Evolutionary conservation across 2,888 invertebrate genomes (phyloP).

Genomic region (Eueremaeus valkanovi): DNA sequence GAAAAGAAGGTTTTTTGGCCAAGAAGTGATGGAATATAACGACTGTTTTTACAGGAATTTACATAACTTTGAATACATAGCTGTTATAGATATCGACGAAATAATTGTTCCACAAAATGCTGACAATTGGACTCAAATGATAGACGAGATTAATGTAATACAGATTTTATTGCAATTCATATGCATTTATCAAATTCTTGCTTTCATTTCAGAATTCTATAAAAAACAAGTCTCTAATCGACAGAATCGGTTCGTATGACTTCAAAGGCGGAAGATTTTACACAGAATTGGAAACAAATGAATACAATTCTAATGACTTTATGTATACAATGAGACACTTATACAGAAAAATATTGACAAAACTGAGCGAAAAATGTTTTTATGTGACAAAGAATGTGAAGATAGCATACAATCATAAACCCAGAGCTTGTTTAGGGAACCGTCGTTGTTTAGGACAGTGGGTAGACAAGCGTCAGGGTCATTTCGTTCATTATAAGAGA

Average conservation of each 20-base stretch:
- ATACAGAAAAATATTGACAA: not conserved
- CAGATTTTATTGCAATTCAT: too few species aligned
- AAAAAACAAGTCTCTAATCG: not conserved
- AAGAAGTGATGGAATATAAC: slow-evolving; percentile 33
- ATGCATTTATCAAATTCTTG: too few species aligned
- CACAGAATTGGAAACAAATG: not conserved
- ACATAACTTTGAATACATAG: slow-evolving; percentile 19
- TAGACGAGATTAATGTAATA: slow-evolving; percentile 18
- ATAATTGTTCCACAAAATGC: slow-evolving; percentile 14
- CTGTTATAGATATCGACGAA: slow-evolving; percentile 33
- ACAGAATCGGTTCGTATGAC: not conserved
- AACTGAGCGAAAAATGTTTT: not conserved
- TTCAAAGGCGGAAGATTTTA: not conserved
- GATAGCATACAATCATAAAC: slow-evolving; percentile 16
- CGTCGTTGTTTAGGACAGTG: too few species aligned
- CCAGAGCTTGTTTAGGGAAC: too few species aligned
- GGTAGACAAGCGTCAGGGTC: too few species aligned
- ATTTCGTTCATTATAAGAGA: not conserved
- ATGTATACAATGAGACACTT: slow-evolving; percentile 36
- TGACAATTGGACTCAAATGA: slow-evolving; percentile 33
- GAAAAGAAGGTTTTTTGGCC: not conserved
- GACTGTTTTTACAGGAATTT: slow-evolving; percentile 37
- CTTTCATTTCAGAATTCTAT: not conserved
- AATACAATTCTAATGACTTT: not conserved
- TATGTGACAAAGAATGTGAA: slow-evolving; percentile 12